Conservation (phyloP, 2,797 vertebrate species). For the Smutsia gigantea region DNA sequence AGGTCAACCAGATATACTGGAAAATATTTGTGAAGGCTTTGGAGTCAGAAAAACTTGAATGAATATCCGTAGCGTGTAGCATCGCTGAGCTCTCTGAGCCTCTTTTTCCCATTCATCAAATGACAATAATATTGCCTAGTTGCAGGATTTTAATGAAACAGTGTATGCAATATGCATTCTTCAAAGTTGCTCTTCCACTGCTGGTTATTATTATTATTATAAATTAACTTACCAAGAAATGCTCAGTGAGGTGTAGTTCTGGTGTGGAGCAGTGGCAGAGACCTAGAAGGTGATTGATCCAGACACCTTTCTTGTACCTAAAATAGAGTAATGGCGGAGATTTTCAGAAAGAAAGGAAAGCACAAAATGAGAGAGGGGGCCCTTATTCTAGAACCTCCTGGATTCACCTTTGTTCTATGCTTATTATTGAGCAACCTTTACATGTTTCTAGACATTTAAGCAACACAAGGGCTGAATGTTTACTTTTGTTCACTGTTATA, state of each 20-base stretch:
- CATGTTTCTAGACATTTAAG: neutral
- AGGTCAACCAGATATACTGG: neutral
- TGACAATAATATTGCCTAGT: neutral
- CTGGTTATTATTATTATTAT: neutral
- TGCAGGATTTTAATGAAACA: neutral
- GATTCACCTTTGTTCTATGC: neutral
- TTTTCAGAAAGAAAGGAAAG: neutral
- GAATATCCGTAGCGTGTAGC: neutral
- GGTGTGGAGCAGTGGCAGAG: neutral
- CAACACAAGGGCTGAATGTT: neutral
- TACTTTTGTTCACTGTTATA: neutral
- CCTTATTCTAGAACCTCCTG: neutral
- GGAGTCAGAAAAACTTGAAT: conserved; percentile 25
- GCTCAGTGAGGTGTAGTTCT: neutral
- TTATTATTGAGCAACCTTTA: neutral
- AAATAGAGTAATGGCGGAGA: neutral
- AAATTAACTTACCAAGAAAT: conserved; percentile 5
- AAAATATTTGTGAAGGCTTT: neutral
- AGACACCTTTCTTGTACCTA: neutral
- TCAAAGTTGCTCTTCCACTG: neutral
- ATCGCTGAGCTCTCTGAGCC: neutral
- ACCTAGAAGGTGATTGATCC: neutral
- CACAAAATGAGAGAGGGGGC: too few species aligned
- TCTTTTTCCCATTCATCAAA: neutral
- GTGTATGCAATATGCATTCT: neutral